Percentiles rank a stretch among this genome's conserved stretches.
Evolutionary conservation across 2,113 vertebrate species (phyloP).

Genomic region (Polypterus senegalus): DNA sequence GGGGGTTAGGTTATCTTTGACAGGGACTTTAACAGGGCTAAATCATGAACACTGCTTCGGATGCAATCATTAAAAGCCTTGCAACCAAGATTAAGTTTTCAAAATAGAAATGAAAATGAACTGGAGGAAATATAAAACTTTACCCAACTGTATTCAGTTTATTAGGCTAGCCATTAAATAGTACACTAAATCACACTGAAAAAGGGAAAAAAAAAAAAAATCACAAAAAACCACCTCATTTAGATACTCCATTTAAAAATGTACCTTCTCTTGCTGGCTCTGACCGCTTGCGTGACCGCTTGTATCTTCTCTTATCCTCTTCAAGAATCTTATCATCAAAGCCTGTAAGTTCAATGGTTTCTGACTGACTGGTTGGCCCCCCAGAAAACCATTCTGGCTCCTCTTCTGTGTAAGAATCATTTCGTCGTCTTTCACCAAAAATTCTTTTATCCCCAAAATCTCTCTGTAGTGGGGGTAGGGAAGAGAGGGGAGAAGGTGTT

Average conservation of each 20-base stretch:
- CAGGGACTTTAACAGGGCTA: too few relatives aligned
- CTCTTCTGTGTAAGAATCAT: constrained; percentile 91
- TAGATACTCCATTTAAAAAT: not conserved
- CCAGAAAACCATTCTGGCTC: constrained; percentile 97
- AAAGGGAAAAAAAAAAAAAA: constrained; percentile 10
- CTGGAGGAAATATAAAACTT: too few relatives aligned
- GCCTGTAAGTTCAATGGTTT: constrained; percentile 92
- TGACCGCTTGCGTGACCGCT: constrained; percentile 64
- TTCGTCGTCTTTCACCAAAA: constrained; percentile 86
- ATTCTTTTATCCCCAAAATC: constrained; percentile 89
- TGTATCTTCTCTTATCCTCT: constrained; percentile 79
- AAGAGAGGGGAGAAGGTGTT: not conserved
- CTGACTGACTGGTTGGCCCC: constrained; percentile 93
- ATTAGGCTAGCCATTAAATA: too few relatives aligned
- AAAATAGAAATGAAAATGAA: too few relatives aligned
- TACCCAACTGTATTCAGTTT: too few relatives aligned
- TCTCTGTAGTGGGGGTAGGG: constrained; percentile 48
- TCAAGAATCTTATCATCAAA: constrained; percentile 92
- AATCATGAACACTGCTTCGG: too few relatives aligned
- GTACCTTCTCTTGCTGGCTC: constrained; percentile 77
- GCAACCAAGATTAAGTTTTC: too few relatives aligned
- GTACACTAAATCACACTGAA: constrained; percentile 7
- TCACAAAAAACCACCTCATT: constrained; percentile 16
- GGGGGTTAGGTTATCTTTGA: too few relatives aligned
- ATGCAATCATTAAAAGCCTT: too few relatives aligned